phyloP scores from a whole-genome alignment of 2,888 invertebrate genomes.

The Hymenopus coronatus region DNA sequence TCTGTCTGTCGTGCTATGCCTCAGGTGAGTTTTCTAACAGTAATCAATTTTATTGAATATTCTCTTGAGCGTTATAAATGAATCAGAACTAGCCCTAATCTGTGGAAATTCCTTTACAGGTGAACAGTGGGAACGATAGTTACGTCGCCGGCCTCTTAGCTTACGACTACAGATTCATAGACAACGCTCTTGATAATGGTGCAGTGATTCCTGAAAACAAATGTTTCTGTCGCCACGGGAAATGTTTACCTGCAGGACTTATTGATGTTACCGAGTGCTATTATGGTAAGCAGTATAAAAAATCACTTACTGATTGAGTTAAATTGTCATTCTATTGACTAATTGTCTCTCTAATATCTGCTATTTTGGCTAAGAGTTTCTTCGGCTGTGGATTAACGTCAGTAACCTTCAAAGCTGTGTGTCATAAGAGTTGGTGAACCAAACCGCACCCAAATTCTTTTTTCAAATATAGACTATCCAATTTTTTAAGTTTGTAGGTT shows the following conservation, averaged over 20 bases:
- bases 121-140: slow-evolving; percentile 58
- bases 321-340: too few species aligned
- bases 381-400: too few species aligned
- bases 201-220: slow-evolving; percentile 67
- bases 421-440: too few species aligned
- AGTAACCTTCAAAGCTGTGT: too few species aligned
- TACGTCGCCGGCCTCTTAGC: slow-evolving; percentile 61
- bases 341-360: too few species aligned
- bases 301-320: too few species aligned
- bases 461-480: too few species aligned
- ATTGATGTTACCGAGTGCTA: slow-evolving; percentile 84
- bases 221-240: slow-evolving; percentile 75
- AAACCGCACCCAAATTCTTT: too few species aligned
- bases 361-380: too few species aligned
- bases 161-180: slow-evolving; percentile 71
- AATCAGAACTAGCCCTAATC: neutral
- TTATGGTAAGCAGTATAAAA: slow-evolving; percentile 56
- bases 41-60: neutral
- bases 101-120: slow-evolving; percentile 45
- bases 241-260: slow-evolving; percentile 71
- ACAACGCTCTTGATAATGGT: slow-evolving; percentile 77
- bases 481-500: too few species aligned
- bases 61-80: too few species aligned
- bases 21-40: slow-evolving; percentile 58
- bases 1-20: slow-evolving; percentile 80